Evolutionary conservation across 2,888 invertebrate species (phyloP), one percentile per base, ranked within the genome.

Genomic region (Noctua comes): DNA sequence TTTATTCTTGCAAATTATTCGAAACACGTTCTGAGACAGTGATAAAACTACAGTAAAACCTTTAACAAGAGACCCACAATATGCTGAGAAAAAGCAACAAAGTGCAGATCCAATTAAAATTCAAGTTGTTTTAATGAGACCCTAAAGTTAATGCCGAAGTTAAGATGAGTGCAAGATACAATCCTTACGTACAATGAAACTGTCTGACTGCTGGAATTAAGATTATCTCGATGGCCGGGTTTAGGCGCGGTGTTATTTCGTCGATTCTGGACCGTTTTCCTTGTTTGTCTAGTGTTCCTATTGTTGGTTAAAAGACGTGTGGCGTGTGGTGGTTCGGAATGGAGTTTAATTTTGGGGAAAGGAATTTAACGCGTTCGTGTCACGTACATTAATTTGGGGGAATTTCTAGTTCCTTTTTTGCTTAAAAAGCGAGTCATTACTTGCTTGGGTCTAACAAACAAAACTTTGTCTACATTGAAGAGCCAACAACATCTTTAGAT

Each of bases 111-210:
- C 64, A 83, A 90, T 89, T 88, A 83, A 87, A 87, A 88, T 89
- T 86, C 87, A 82, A 75, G 82, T 84, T 68, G 85, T 74, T 81
- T 82, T 85, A 85, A 84, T 72, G 79, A 82, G 81, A 68, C 84
- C 85, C 70, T 86, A 73, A 85, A 88, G 86, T 84, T 80, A 78
- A 81, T 81, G 70, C 66, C 27, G 46, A 64, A 71, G 83, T 86
- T 86, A 79, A 87, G 88, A 89, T 88, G 81, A 86, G 77, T 83
- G 76, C 76, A 77, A 77, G 82, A 84, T 76, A 80, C 80, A 84
- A 83, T 80, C 43, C 80, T 83, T 79, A 83, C 73, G 65, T 77
- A 82, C 86, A 79, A 77, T 88, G 84, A 86, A 86, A 84, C 82
- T 85, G 85, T 84, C 81, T 77, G 59, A 83, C 73, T 82, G 85